These are phyloP conservation scores for Philypnodon macrostomus DNA, from an alignment of 2,797 vertebrate species.

Conservation along the genomic window DNA sequence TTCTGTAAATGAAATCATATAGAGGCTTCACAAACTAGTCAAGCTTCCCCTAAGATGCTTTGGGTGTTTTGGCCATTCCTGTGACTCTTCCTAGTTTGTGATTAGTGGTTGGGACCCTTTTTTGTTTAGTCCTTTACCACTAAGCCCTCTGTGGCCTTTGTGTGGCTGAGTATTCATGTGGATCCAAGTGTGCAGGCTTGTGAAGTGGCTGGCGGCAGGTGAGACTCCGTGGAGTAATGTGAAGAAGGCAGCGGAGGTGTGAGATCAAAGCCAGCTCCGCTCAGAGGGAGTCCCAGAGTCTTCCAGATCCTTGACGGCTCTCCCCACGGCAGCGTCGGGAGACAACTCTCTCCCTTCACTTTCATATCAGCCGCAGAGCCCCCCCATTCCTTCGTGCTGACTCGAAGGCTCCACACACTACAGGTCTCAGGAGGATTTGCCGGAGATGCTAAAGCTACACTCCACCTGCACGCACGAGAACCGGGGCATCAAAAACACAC, in stretches of 20 bases:
- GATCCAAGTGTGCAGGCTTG: constrained; percentile 17
- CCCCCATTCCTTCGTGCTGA: constrained; percentile 48
- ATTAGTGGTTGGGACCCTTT: background rate
- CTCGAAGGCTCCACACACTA: constrained; percentile 36
- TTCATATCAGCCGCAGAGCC: constrained; percentile 68
- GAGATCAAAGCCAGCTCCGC: constrained; percentile 68
- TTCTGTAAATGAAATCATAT: no score
- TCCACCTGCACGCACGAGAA: constrained; percentile 50
- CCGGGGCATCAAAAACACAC: constrained; percentile 49
- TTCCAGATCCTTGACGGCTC: constrained; percentile 69
- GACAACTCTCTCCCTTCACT: constrained; percentile 72
- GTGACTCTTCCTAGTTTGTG: no score
- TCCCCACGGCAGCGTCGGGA: constrained; percentile 55
- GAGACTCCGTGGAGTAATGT: constrained; percentile 42
- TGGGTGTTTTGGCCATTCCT: no score
- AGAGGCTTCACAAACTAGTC: no score
- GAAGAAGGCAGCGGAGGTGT: constrained; percentile 45
- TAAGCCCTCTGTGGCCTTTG: constrained; percentile 16
- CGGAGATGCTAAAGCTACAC: constrained; percentile 49
- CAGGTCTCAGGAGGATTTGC: constrained; percentile 62
- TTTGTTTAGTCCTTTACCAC: background rate
- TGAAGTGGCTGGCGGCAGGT: constrained; percentile 44
- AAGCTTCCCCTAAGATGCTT: no score
- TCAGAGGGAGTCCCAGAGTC: constrained; percentile 72
- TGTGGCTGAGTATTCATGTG: constrained; percentile 4